Conservation (phyloP, 2,113 vertebrate genomes). For the Xiphophorus hellerii region DNA sequence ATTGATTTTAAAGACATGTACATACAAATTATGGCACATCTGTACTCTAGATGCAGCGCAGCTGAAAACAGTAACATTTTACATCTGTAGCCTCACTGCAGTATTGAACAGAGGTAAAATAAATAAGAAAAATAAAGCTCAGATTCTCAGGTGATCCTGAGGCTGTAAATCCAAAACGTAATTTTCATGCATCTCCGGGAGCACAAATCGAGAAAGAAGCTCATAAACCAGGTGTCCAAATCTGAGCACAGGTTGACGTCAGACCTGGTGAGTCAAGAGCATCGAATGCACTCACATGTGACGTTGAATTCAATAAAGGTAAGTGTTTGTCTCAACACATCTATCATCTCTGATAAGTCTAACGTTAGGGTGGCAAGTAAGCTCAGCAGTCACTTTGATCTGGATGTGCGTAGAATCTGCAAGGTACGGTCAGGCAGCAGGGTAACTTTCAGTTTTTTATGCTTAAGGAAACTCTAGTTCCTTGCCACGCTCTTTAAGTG, state of each 20-base stretch:
- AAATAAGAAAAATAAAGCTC: constrained; percentile 8
- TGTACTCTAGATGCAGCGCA: neutral
- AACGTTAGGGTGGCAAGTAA: constrained; percentile 20
- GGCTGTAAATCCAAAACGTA: constrained; percentile 31
- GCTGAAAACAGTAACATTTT: constrained; percentile 14
- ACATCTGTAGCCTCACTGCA: constrained; percentile 5
- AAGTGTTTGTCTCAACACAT: constrained; percentile 57
- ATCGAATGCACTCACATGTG: constrained; percentile 37
- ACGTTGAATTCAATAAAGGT: constrained; percentile 59
- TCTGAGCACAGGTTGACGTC: constrained; percentile 48
- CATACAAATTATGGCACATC: constrained; percentile 28
- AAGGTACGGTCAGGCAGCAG: neutral
- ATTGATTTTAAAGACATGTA: constrained; percentile 44
- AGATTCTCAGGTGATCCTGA: constrained; percentile 40
- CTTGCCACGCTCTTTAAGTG: constrained; percentile 25
- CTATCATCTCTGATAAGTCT: constrained; percentile 34
- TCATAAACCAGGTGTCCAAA: constrained; percentile 23
- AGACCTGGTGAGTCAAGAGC: constrained; percentile 51
- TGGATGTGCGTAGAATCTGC: constrained; percentile 6
- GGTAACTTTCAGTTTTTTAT: constrained; percentile 16
- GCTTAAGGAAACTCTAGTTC: constrained; percentile 20
- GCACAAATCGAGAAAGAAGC: constrained; percentile 23
- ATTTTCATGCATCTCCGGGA: constrained; percentile 28
- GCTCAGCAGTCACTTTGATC: neutral
- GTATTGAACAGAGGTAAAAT: constrained; percentile 24